Conservation (phyloP, 2,797 vertebrate genomes). For the Phoxinus dragarum region DNA sequence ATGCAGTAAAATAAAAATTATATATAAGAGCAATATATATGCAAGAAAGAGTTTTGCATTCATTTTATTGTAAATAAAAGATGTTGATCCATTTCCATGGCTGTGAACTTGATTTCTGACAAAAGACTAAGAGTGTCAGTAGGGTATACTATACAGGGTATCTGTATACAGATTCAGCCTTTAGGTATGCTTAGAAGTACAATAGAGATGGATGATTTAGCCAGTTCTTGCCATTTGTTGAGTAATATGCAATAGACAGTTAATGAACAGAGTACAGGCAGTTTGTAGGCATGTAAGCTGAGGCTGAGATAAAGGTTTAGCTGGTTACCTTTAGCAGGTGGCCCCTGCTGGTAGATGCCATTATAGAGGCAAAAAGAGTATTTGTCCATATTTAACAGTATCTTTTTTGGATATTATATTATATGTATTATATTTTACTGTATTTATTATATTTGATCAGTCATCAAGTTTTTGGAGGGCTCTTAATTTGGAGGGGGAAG, state of each 20-base stretch:
- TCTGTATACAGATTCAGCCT: background rate
- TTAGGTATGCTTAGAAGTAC: background rate
- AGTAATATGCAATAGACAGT: background rate
- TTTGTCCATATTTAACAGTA: too few species aligned
- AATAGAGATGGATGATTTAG: background rate
- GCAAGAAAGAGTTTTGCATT: constrained; percentile 57
- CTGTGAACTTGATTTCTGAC: background rate
- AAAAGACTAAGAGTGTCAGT: background rate
- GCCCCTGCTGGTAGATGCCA: too few species aligned
- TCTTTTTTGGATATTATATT: too few species aligned
- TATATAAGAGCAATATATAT: constrained; percentile 52
- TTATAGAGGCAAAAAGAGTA: too few species aligned
- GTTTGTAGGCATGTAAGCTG: background rate
- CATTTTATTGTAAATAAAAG: constrained; percentile 72
- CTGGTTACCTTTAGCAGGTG: too few species aligned
- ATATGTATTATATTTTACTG: too few species aligned
- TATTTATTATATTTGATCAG: too few species aligned
- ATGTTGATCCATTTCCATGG: constrained; percentile 64
- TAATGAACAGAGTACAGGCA: background rate
- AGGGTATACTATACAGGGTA: background rate
- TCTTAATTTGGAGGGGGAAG: too few species aligned
- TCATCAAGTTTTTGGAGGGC: too few species aligned
- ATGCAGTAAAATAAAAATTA: constrained; percentile 52
- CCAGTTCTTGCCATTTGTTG: background rate
- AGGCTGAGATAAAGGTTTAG: background rate